phyloP scores from a whole-genome alignment of 1,140 invertebrate species.

The Tachypleus tridentatus region DNA sequence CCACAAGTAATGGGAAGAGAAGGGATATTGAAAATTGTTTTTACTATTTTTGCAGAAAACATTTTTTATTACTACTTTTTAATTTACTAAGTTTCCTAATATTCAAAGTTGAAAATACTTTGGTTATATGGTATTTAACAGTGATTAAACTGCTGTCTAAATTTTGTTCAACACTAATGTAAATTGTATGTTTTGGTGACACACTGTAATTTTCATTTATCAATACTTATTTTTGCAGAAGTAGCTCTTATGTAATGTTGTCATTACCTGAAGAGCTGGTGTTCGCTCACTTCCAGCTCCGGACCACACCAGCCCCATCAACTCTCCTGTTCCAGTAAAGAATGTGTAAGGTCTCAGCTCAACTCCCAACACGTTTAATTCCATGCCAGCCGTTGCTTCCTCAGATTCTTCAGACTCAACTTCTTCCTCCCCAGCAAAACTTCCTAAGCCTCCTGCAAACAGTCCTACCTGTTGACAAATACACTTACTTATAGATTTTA shows the following conservation, averaged over 20 bases:
- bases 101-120: too few relatives aligned
- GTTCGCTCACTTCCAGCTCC: slow-evolving; percentile 67
- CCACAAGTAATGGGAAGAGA: too few relatives aligned
- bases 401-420: slow-evolving; percentile 33
- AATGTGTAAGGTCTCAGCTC: slow-evolving; percentile 70
- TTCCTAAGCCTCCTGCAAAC: slow-evolving; percentile 62
- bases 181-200: too few relatives aligned
- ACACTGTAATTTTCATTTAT: too few relatives aligned
- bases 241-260: neutral
- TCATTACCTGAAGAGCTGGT: slow-evolving; percentile 57
- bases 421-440: slow-evolving; percentile 39
- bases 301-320: slow-evolving; percentile 83
- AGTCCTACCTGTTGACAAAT: slow-evolving; percentile 50
- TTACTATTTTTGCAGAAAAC: too few relatives aligned
- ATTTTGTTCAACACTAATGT: too few relatives aligned
- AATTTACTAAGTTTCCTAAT: too few relatives aligned
- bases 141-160: too few relatives aligned
- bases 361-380: slow-evolving; percentile 61
- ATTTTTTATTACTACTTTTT: too few relatives aligned
- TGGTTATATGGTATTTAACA: too few relatives aligned
- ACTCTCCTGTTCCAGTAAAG: slow-evolving; percentile 65
- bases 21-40: too few relatives aligned
- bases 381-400: slow-evolving; percentile 66
- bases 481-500: neutral
- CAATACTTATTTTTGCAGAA: too few relatives aligned